Evolutionary conservation across 2,888 invertebrate genomes (phyloP), one percentile per base, ranked within the genome.

Genomic region (Dasypolia templi): DNA sequence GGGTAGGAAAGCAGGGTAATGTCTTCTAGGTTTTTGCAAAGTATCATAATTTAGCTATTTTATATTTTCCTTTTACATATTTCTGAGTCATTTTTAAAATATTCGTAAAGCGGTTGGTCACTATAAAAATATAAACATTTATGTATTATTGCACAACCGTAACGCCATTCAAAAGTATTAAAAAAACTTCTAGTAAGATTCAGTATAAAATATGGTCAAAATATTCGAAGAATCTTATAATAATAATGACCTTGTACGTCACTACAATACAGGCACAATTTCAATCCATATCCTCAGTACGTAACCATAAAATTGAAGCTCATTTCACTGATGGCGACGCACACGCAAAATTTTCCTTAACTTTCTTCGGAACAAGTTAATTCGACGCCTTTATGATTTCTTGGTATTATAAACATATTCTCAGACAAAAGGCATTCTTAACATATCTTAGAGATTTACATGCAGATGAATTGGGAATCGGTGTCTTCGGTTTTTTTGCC

Each of bases 361-460:
- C 77, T 82, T 82, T 84, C 77, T 79, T 62, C 59, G 14, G 26
- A 72, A 70, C 61, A 42, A 65, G 26, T 74, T 56, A 65, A 26
- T 22, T 7, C 4, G 26, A 53, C 59, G 32, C 4, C 3, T 29
- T n/a, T 53, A 44, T 32, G 7, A 26, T 61, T 67, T 72, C 51
- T 49, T 62, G 46, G 69, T 53, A 61, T 26, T 51, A 49, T 58
- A 32, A 35, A 19, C 3, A 26, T n/a, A n/a, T 46, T 19, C 12
- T 9, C 26, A 42, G 9, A 62, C 26, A 19, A 62, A 26, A 26
- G 53, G 0, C 26, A 14, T 39, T 35, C 35, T 6, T 35, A 39
- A 3, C 11, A 0, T 0, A 46, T 9, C 9, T 29, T 22, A 14
- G 14, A 62, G 9, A 63, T 22, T 32, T 32, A 9, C 14, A 46